A percentile compares a stretch with the other conserved stretches of the same genome.
Evolutionary conservation across 2,888 invertebrate species (phyloP).

Genomic region (Ptychoptera contaminata): DNA sequence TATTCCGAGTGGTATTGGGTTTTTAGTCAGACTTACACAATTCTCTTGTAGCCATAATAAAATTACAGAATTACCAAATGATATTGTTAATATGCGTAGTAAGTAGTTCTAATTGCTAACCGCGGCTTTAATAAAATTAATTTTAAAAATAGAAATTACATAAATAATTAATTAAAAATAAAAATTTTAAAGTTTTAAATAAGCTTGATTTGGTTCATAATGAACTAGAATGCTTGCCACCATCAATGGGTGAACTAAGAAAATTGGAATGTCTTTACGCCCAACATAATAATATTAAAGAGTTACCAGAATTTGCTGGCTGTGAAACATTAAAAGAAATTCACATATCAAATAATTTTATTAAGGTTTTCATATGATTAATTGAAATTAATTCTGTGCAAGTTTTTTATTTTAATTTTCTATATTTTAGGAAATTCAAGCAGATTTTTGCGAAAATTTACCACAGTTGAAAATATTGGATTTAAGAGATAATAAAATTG

Average conservation of each 20-base stretch:
- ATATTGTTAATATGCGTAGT: conserved; percentile 72
- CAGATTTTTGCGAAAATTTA: conserved; percentile 54
- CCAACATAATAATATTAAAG: conserved; percentile 65
- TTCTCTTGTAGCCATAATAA: conserved; percentile 61
- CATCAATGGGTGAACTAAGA: conserved; percentile 50
- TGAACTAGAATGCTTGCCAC: conserved; percentile 45
- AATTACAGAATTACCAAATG: conserved; percentile 58
- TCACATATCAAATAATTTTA: conserved; percentile 67
- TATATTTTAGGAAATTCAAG: conserved; percentile 44
- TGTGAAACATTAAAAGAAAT: conserved; percentile 64
- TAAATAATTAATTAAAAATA: neutral
- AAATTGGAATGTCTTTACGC: conserved; percentile 61
- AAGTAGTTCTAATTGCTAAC: conserved; percentile 19
- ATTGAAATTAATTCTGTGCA: neutral
- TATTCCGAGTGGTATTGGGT: conserved; percentile 70
- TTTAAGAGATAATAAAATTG: conserved; percentile 67
- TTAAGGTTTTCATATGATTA: conserved; percentile 42
- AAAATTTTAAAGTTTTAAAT: conserved; percentile 31
- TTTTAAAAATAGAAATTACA: neutral
- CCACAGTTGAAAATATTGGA: conserved; percentile 58
- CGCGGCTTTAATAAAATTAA: neutral
- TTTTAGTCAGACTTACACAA: conserved; percentile 58
- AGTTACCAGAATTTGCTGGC: conserved; percentile 60
- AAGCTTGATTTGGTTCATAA: conserved; percentile 63
- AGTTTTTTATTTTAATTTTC: neutral